These are phyloP conservation scores for Caenorhabditis brenneri DNA, from an alignment of 1,140 invertebrate genomes.

Conservation along the genomic window DNA sequence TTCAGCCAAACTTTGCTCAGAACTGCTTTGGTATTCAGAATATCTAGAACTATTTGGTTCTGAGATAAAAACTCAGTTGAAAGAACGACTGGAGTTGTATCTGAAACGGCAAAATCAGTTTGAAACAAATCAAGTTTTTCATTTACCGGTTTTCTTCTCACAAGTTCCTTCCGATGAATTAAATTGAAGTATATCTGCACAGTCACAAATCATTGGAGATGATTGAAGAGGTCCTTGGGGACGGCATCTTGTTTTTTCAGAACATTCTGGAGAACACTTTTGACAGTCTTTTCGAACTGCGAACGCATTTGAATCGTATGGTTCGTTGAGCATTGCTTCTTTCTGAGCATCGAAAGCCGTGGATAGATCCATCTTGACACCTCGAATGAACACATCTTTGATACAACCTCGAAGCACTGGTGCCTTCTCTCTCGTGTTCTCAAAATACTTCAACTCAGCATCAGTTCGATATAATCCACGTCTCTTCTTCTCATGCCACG, in stretches of 20 bases:
- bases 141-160: neutral
- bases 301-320: conserved; percentile 24
- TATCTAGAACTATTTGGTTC: conserved; percentile 34
- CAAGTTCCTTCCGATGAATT: conserved; percentile 30
- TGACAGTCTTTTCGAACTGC: conserved; percentile 1
- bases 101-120: neutral
- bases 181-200: conserved; percentile 34
- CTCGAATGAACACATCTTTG: conserved; percentile 46
- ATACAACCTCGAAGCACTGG: conserved; percentile 43
- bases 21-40: conserved; percentile 40
- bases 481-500: conserved; percentile 44
- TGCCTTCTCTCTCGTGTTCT: conserved; percentile 49
- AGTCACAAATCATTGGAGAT: conserved; percentile 35
- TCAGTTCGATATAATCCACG: conserved; percentile 29
- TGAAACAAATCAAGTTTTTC: neutral
- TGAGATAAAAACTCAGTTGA: conserved; percentile 25
- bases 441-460: conserved; percentile 41
- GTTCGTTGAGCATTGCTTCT: neutral
- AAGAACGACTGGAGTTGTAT: conserved; percentile 24
- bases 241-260: conserved; percentile 36
- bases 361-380: conserved; percentile 21
- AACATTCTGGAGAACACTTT: conserved; percentile 14
- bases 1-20: conserved; percentile 48
- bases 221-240: neutral
- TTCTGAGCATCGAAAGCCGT: conserved; percentile 17